phyloP scores from a whole-genome alignment of 2,888 invertebrate genomes.

The Oligia latruncula region DNA sequence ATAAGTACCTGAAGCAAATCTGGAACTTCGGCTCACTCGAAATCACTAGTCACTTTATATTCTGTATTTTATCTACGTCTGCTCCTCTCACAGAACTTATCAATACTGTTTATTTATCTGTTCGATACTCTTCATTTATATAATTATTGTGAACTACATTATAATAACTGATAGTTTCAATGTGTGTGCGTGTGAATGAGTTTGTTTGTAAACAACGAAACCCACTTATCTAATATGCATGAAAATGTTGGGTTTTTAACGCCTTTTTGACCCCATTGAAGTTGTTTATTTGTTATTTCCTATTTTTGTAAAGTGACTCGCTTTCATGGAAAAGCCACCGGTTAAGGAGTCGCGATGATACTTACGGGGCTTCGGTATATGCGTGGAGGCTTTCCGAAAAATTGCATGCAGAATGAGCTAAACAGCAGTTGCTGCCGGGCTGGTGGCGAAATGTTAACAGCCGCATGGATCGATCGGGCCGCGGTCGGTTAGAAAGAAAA shows the following conservation, averaged over 20 bases:
- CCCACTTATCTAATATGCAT: neutral
- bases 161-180: neutral
- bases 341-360: neutral
- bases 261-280: neutral
- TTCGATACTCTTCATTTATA: conserved; percentile 1
- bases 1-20: neutral
- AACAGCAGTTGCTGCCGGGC: no score
- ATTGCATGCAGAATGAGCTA: neutral
- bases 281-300: conserved; percentile 11
- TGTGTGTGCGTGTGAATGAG: neutral
- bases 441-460: no score
- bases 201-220: conserved; percentile 21
- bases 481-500: no score
- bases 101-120: conserved; percentile 25
- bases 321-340: neutral
- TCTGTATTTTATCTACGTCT: neutral
- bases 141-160: conserved; percentile 1
- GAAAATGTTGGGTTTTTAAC: neutral
- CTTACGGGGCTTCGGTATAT: neutral
- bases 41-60: neutral
- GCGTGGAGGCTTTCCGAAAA: neutral
- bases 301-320: neutral
- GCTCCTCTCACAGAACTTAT: neutral
- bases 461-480: no score
- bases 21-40: neutral